phyloP scores from a whole-genome alignment of 53 echinoderm and acorn worm species.

The Zoroaster sp. region DNA sequence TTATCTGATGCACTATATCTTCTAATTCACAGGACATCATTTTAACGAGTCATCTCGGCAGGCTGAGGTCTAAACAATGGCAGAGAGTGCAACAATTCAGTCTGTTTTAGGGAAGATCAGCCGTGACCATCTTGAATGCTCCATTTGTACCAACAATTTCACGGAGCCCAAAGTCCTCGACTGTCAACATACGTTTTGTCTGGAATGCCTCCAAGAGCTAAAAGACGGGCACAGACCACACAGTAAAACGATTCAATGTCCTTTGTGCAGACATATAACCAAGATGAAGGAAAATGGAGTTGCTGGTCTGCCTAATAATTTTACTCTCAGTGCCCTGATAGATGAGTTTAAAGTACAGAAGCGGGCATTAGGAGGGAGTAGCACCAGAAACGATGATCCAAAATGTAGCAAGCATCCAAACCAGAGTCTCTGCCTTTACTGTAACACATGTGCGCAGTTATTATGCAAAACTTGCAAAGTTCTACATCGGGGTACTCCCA shows the following conservation, averaged over 20 bases:
- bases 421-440: constrained; percentile 44
- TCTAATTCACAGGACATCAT: too few relatives aligned
- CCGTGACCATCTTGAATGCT: constrained; percentile 19
- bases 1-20: too few relatives aligned
- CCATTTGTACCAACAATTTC: constrained; percentile 31
- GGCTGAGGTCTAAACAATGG: too few relatives aligned
- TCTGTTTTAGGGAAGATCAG: constrained; percentile 14
- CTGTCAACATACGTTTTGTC: constrained; percentile 50
- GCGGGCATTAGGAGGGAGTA: constrained; percentile 7
- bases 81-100: background rate
- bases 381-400: background rate
- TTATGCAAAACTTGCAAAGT: constrained; percentile 10
- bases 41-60: too few relatives aligned
- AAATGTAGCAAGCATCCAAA: constrained; percentile 45
- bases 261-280: constrained; percentile 36
- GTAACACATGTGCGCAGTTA: constrained; percentile 37
- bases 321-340: constrained; percentile 25
- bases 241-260: constrained; percentile 6
- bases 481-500: background rate
- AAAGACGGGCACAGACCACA: background rate
- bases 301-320: constrained; percentile 25
- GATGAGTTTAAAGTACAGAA: constrained; percentile 36
- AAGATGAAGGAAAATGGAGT: background rate
- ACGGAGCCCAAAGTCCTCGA: constrained; percentile 19
- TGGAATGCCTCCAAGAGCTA: constrained; percentile 29